Evolutionary conservation across 2,797 vertebrate species (phyloP).

Genomic region (Alectoris magna): DNA sequence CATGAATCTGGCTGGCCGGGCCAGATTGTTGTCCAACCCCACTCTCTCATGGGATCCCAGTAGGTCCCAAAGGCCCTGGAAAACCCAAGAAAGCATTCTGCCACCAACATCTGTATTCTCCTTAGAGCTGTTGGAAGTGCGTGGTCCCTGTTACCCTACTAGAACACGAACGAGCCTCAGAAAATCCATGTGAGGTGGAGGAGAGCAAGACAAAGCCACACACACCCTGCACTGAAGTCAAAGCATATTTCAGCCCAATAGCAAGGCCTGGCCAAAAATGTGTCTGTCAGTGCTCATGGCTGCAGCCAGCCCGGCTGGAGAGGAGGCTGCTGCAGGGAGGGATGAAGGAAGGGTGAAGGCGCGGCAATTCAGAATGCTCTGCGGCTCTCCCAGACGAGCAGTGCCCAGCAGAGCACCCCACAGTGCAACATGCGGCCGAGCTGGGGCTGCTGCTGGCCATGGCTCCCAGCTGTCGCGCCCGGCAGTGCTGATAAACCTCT

Average conservation of each 20-base stretch:
- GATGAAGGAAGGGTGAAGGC: background rate
- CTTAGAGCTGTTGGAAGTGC: background rate
- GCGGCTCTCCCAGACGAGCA: background rate
- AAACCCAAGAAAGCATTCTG: background rate
- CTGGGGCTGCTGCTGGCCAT: constrained; percentile 41
- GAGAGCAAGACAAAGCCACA: constrained; percentile 22
- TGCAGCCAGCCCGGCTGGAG: background rate
- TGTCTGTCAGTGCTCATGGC: constrained; percentile 38
- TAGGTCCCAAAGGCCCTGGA: background rate
- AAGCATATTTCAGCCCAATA: background rate
- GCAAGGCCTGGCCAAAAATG: background rate
- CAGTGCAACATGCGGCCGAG: background rate
- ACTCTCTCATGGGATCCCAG: background rate
- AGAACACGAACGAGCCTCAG: constrained; percentile 36
- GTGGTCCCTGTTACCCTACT: constrained; percentile 48
- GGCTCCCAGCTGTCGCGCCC: constrained; percentile 91
- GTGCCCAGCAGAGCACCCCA: background rate
- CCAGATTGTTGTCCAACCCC: background rate
- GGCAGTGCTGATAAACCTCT: constrained; percentile 83
- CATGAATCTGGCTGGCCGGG: background rate
- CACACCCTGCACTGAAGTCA: background rate
- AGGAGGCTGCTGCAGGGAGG: background rate
- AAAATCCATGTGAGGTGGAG: constrained; percentile 21
- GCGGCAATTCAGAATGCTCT: background rate
- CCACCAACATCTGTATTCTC: background rate